Conservation (phyloP, 2,797 vertebrate species). For the Cetoscarus ocellatus region DNA sequence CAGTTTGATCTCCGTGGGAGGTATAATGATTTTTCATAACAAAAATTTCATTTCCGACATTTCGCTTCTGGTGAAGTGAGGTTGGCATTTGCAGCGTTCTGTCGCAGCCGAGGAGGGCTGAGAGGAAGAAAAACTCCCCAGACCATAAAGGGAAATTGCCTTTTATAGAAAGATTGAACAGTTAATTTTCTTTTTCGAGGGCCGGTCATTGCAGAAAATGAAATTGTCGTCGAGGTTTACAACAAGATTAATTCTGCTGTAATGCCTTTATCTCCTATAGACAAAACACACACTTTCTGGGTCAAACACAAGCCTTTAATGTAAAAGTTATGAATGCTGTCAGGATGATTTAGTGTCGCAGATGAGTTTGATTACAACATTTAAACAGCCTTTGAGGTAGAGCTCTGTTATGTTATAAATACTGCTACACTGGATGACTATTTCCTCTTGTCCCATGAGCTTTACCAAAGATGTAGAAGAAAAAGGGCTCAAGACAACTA, state of each 20-base stretch:
- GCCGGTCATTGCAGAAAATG: slow-evolving; percentile 56
- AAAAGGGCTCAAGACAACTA: not conserved
- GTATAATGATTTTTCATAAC: slow-evolving; percentile 67
- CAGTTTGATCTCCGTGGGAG: slow-evolving; percentile 67
- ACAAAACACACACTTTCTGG: slow-evolving; percentile 48
- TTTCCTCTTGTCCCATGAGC: slow-evolving; percentile 13
- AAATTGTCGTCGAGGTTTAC: slow-evolving; percentile 58
- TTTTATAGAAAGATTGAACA: slow-evolving; percentile 60
- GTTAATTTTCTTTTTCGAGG: slow-evolving; percentile 64
- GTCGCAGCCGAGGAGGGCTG: slow-evolving; percentile 61
- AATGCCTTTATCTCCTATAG: slow-evolving; percentile 44
- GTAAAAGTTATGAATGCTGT: slow-evolving; percentile 41
- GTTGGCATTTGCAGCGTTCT: slow-evolving; percentile 64
- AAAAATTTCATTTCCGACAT: slow-evolving; percentile 67
- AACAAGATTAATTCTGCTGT: slow-evolving; percentile 53
- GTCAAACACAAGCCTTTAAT: slow-evolving; percentile 37
- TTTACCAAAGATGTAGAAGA: slow-evolving; percentile 7
- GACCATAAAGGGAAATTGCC: slow-evolving; percentile 70
- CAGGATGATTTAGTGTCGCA: slow-evolving; percentile 41
- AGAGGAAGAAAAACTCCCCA: slow-evolving; percentile 54
- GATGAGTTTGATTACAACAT: slow-evolving; percentile 44
- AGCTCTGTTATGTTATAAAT: slow-evolving; percentile 21
- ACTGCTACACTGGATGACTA: slow-evolving; percentile 7
- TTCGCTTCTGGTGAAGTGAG: slow-evolving; percentile 61
- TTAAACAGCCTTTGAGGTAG: slow-evolving; percentile 43